phyloP scores from a whole-genome alignment of 2,888 invertebrate genomes.

The Pseudolycoriella hygida region DNA sequence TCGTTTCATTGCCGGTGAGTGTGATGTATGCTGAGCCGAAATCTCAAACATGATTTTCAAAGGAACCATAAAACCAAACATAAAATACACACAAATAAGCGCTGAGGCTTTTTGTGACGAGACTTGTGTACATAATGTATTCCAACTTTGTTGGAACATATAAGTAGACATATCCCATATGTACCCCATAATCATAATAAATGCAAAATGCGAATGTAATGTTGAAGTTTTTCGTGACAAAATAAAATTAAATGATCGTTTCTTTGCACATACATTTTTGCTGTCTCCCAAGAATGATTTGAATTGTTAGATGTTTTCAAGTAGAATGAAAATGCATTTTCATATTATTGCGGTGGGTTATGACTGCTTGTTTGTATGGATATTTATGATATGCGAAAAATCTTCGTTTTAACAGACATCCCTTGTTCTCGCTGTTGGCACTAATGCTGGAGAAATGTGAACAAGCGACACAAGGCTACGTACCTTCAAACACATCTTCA shows the following conservation, averaged over 20 bases:
- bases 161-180: too few species aligned
- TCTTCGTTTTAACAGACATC: conserved; percentile 47
- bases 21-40: too few species aligned
- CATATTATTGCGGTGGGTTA: neutral
- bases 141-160: too few species aligned
- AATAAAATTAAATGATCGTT: conserved; percentile 6
- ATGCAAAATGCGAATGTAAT: conserved; percentile 4
- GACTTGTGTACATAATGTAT: too few species aligned
- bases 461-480: conserved; percentile 83
- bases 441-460: conserved; percentile 92
- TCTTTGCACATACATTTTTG: neutral
- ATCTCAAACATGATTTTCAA: too few species aligned
- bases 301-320: conserved; percentile 2
- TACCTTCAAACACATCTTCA: conserved; percentile 81
- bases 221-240: conserved; percentile 6
- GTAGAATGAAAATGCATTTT: conserved; percentile 1
- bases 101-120: too few species aligned
- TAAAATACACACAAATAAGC: too few species aligned
- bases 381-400: neutral
- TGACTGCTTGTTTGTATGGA: neutral
- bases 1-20: too few species aligned
- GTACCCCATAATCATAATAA: neutral
- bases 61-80: too few species aligned
- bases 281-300: neutral
- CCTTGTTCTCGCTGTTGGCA: conserved; percentile 81